These are phyloP conservation scores for Carassius auratus DNA, from an alignment of 2,113 vertebrate genomes.

Conservation along the genomic window DNA sequence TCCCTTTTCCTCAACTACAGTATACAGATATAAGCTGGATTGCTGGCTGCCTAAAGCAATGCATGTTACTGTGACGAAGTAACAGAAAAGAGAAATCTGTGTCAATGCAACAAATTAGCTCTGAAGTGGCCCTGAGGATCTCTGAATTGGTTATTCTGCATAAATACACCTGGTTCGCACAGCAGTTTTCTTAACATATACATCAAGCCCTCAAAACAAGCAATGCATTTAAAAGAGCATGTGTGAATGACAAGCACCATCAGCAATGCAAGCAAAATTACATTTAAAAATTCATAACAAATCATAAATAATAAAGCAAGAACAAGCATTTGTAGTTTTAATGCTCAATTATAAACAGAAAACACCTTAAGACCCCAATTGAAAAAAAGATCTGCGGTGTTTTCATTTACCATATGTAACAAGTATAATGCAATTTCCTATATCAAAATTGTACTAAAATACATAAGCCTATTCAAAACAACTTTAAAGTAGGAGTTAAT, in stretches of 20 bases:
- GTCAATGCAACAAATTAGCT: constrained; percentile 4
- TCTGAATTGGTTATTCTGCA: constrained; percentile 16
- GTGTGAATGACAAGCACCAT: not conserved
- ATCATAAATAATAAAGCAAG: not conserved
- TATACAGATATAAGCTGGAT: not conserved
- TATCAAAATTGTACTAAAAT: not conserved
- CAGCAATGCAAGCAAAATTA: not conserved
- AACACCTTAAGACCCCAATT: not conserved
- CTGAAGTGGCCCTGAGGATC: constrained; percentile 24
- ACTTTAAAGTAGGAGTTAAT: not conserved
- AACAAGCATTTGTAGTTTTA: not conserved
- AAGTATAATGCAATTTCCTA: not conserved
- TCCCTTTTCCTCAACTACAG: not conserved
- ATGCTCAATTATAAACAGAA: not conserved
- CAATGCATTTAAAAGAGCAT: not conserved
- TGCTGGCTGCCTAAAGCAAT: not conserved
- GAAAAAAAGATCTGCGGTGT: not conserved
- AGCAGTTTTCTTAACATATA: too few species aligned
- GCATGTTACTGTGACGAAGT: not conserved
- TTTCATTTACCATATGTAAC: not conserved
- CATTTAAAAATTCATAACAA: not conserved
- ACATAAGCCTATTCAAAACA: not conserved
- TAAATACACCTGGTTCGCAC: too few species aligned
- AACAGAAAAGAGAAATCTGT: constrained; percentile 33
- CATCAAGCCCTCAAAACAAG: too few species aligned